Evolutionary conservation across 2,888 invertebrate species (phyloP), one percentile per base, ranked within the genome.

Genomic region (Leucoma salicis): DNA sequence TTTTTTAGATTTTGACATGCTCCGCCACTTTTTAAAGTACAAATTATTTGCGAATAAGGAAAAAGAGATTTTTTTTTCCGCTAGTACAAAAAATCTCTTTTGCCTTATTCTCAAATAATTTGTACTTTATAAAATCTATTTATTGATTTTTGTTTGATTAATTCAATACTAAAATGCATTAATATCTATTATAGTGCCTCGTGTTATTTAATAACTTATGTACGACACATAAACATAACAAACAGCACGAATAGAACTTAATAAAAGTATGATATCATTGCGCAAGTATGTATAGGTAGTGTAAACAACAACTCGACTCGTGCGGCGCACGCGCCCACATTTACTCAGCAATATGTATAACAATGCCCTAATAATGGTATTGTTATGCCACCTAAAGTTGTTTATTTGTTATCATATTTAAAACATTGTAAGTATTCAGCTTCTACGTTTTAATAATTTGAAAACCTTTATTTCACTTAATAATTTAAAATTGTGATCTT

Each of bases 211-310:
- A 12, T 10, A 10, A 29, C 14, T 29, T 10, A 27, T 10, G n/a
- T 15, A 31, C n/a, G 31, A 31, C 10, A 31, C 16, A 15, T n/a
- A n/a, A n/a, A n/a, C 15, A 16, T 7, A 14, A 13, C 12, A 45
- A 44, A 43, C 50, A 53, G 31, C 14, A 49, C 40, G 57, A 58
- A 63, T 35, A 51, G 42, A 31, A 29, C 59, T 62, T 47, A 49
- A 57, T 63, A 50, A 61, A 55, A 42, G 56, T 61, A 59, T 70
- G 70, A 70, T 68, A 64, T 70, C 70, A 71, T 63, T 54, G 53
- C 42, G 35, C 44, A 58, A 53, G 44, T 63, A 66, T 68, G 61
- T 31, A 15, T 16, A 27, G 16, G n/a, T 58, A 40, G 11, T 29
- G 7, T 39, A 65, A 60, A 35, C 31, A 40, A 40, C 31, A 43